A percentile compares a stretch with the other conserved stretches of the same genome.
phyloP scores from a whole-genome alignment of 2,113 vertebrate genomes.

The Eulemur macaco region DNA sequence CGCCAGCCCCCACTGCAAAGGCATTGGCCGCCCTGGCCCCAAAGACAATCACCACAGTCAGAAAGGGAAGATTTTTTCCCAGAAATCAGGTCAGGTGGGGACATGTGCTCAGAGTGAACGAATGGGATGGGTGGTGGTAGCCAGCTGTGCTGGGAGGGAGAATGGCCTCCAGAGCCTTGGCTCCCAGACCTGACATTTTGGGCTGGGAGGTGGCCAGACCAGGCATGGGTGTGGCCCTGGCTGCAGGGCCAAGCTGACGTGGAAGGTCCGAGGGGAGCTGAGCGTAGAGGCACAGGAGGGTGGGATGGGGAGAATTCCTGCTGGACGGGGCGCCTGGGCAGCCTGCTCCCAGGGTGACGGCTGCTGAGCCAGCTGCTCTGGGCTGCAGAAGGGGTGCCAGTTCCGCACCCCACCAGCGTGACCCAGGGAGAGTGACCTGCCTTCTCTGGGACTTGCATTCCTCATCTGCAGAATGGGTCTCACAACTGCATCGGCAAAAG shows the following conservation, averaged over 20 bases:
- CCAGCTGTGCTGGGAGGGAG: not conserved
- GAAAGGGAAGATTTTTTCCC: not conserved
- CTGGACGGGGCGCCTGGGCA: not conserved
- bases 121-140: not conserved
- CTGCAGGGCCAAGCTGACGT: not conserved
- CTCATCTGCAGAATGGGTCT: not conserved
- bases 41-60: slow-evolving; percentile 12
- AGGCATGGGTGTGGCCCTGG: not conserved
- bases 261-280: not conserved
- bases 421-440: not conserved
- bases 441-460: not conserved
- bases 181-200: not conserved
- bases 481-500: not conserved
- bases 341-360: no score
- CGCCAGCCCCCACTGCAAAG: not conserved
- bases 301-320: not conserved
- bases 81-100: slow-evolving; percentile 14
- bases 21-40: not conserved
- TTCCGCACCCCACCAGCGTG: not conserved
- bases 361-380: not conserved
- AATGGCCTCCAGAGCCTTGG: not conserved
- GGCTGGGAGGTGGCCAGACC: slow-evolving; percentile 11
- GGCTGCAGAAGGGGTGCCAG: no score
- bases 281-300: accelerated
- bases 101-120: not conserved